Base-by-base conservation (phyloP, 1,140 invertebrate genomes). In the Sitobion miscanthi region DNA sequence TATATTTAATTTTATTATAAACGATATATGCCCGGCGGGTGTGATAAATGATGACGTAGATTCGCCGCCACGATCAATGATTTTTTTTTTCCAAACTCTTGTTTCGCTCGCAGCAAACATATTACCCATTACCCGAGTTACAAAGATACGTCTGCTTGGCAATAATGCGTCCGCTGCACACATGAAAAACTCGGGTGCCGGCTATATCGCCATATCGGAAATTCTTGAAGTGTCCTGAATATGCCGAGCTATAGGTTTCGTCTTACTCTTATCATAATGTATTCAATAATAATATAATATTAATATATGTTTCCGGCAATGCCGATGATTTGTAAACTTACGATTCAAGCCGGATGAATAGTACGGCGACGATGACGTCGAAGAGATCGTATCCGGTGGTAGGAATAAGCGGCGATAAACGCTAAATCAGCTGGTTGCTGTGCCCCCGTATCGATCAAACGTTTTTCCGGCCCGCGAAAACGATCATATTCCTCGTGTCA, bases 401-500 rank as follows among this genome's bases (percentile, higher is more conserved):
- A 21, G 52, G 25, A 35, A 9, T 54, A 23, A 30, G 49, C 35
- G 52, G 11, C 85, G 45, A 87, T 6, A 35, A 87, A 87, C 47
- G 47, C 14, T 77, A 69, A 69, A 11, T 17, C 42, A 9, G 23
- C 45, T 47, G 85, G 25, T n/a, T 49, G 9, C 47, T 49, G 86
- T 52, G 30, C 42, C n/a, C 3, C 83, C 47, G 86, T 49, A 23
- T 25, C 88, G 88, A 69, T 90, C 89, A 90, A 69, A 90, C 54
- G 89, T 69, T 90, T 69, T 45, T 69, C 38, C 54, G 89, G 25
- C 57, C 8, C 42, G 23, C 54, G 88, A 89, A 89, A 89, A 89
- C 52, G 23, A 90, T 90, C 89, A 90, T 90, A 69, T 62, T 90
- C 57, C 45, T n/a, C 14, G n/a, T 42, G 38, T 25, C 25, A 45